phyloP scores from a whole-genome alignment of 1,140 invertebrate genomes.

The Dinoponera quadriceps region DNA sequence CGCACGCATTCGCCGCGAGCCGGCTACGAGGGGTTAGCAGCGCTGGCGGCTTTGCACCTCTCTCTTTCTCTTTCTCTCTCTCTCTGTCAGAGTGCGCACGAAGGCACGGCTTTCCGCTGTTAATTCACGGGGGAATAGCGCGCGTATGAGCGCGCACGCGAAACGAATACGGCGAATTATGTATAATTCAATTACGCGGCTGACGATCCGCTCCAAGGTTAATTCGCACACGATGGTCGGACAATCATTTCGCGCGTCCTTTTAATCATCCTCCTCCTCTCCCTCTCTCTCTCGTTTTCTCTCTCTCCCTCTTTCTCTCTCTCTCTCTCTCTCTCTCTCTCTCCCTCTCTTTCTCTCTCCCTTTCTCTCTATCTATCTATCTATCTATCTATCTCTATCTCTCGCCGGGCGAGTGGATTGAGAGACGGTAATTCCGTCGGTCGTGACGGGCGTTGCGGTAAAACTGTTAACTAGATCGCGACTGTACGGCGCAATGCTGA shows the following conservation, averaged over 20 bases:
- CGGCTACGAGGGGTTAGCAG: not conserved
- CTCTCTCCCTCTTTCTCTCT: too few species aligned
- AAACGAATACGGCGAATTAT: slow-evolving; percentile 31
- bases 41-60: not conserved
- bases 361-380: too few species aligned
- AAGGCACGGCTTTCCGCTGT: slow-evolving; percentile 29
- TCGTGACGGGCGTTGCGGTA: too few species aligned
- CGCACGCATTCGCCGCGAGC: slow-evolving; percentile 12
- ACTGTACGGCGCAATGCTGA: too few species aligned
- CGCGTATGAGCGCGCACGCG: not conserved
- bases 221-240: slow-evolving; percentile 27
- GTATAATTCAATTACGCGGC: slow-evolving; percentile 26
- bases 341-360: too few species aligned
- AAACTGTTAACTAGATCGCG: too few species aligned
- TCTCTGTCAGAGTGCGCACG: not conserved
- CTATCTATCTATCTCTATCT: too few species aligned
- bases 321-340: too few species aligned
- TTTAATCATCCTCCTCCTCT: slow-evolving; percentile 17
- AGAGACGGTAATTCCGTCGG: too few species aligned
- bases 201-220: slow-evolving; percentile 10
- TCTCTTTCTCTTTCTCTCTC: not conserved
- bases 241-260: slow-evolving; percentile 16
- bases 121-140: slow-evolving; percentile 5
- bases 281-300: too few species aligned
- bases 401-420: too few species aligned